Percentiles rank a stretch among this genome's conserved stretches.
phyloP scores from a whole-genome alignment of 2,113 vertebrate genomes.

The Myotis davidii region DNA sequence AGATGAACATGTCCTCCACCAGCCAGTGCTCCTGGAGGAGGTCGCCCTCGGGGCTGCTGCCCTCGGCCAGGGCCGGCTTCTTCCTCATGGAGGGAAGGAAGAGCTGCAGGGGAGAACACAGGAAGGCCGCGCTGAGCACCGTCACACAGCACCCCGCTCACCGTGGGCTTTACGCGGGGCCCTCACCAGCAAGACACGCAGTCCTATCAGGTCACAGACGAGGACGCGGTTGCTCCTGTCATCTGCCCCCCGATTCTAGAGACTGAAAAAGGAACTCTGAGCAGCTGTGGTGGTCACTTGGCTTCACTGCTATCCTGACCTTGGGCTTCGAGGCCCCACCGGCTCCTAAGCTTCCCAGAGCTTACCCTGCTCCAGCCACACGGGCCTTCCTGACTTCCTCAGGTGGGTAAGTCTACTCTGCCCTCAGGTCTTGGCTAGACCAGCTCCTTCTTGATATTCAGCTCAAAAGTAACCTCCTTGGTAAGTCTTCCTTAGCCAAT shows the following conservation, averaged over 20 bases:
- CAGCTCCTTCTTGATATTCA: background rate
- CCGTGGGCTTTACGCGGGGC: rapidly evolving
- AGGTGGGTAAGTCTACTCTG: background rate
- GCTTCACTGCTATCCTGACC: background rate
- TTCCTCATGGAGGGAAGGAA: slow-evolving; percentile 95
- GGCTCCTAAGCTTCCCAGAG: rapidly evolving
- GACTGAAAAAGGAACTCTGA: rapidly evolving
- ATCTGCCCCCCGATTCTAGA: background rate
- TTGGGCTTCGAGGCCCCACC: rapidly evolving
- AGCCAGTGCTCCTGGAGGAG: slow-evolving; percentile 94
- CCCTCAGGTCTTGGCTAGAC: background rate
- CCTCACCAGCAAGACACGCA: rapidly evolving
- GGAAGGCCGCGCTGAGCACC: background rate
- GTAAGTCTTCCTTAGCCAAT: background rate
- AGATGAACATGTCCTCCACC: slow-evolving; percentile 95
- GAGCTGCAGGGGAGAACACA: slow-evolving; percentile 84
- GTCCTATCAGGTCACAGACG: background rate
- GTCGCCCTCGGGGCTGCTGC: slow-evolving; percentile 88
- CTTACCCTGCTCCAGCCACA: background rate
- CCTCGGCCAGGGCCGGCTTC: slow-evolving; percentile 87
- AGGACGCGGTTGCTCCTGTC: background rate
- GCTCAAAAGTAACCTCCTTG: background rate
- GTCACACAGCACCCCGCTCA: background rate
- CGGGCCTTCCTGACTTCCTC: background rate
- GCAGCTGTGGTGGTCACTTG: background rate